Conservation (phyloP, 1,140 invertebrate species). For the Stegodyphus dumicola region DNA sequence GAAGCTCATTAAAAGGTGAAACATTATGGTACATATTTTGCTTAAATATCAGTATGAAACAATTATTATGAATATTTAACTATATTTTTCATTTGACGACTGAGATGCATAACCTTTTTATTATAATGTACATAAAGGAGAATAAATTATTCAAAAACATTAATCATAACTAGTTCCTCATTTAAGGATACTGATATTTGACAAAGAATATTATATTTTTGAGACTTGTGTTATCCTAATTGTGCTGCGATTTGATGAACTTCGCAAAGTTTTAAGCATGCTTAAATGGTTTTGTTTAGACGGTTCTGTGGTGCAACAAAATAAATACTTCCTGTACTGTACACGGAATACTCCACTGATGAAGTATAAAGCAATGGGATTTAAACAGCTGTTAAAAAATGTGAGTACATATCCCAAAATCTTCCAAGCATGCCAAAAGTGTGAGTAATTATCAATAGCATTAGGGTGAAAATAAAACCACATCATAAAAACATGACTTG, state of each 20-base stretch:
- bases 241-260: conserved; percentile 29
- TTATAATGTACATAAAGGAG: no score
- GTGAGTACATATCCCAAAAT: conserved; percentile 86
- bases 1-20: no score
- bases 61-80: no score
- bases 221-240: background rate
- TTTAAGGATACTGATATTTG: no score
- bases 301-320: conserved; percentile 71
- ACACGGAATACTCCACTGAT: conserved; percentile 90
- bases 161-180: no score
- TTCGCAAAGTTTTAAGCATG: conserved; percentile 26
- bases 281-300: conserved; percentile 1
- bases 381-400: conserved; percentile 89
- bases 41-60: no score
- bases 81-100: no score
- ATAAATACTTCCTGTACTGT: conserved; percentile 90
- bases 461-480: conserved; percentile 87
- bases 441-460: conserved; percentile 79
- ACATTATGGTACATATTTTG: no score
- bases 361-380: conserved; percentile 84
- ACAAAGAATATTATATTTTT: conserved; percentile 7
- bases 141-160: no score
- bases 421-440: conserved; percentile 86
- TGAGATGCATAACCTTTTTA: no score
- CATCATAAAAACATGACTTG: conserved; percentile 84